Evolutionary conservation across 2,797 vertebrate genomes (phyloP).

Genomic region (Phylloscopus collybita): DNA sequence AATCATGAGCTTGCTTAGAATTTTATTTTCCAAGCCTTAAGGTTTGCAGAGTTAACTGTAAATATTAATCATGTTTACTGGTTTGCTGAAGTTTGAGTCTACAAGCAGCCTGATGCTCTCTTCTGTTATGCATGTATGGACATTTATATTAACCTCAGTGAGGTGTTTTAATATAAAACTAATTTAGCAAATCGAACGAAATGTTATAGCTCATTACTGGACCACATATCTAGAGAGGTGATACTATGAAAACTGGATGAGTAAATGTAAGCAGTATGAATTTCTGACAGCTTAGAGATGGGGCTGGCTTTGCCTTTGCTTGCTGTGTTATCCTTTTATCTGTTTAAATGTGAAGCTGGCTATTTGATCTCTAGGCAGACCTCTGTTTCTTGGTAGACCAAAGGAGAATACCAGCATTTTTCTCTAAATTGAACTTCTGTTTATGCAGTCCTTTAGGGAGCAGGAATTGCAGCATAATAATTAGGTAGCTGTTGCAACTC

Average conservation of each 20-base stretch:
- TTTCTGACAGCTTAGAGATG: not conserved
- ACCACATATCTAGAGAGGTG: not conserved
- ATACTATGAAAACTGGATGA: not conserved
- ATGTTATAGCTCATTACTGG: not conserved
- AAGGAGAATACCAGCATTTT: not conserved
- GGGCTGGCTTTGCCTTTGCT: not conserved
- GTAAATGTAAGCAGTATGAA: not conserved
- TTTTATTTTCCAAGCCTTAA: not conserved
- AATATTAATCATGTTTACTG: not conserved
- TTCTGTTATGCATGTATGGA: fast-evolving
- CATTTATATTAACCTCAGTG: not conserved
- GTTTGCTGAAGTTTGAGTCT: not conserved
- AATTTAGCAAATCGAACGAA: not conserved
- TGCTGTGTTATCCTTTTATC: not conserved
- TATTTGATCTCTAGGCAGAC: not conserved
- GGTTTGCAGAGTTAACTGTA: not conserved
- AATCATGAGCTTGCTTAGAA: not conserved
- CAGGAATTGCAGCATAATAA: not conserved
- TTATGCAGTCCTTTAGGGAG: not conserved
- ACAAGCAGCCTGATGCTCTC: not conserved
- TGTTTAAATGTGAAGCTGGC: not conserved
- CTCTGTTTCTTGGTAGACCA: not conserved
- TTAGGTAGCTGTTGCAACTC: not conserved
- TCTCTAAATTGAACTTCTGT: not conserved
- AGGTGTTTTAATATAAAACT: not conserved